Evolutionary conservation across 2,888 invertebrate genomes (phyloP).

Genomic region (Thyatira batis): DNA sequence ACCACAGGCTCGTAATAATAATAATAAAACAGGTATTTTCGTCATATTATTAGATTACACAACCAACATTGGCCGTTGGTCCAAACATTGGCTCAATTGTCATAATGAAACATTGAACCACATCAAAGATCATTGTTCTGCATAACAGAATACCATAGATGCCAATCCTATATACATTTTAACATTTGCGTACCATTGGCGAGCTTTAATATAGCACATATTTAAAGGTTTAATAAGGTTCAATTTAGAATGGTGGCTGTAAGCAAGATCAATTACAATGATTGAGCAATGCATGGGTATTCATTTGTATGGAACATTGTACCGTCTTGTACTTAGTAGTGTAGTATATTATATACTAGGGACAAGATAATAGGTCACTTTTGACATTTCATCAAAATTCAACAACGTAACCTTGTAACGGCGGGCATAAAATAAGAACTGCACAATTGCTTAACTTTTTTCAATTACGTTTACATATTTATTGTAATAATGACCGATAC

Average conservation of each 20-base stretch:
- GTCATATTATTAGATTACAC: background rate
- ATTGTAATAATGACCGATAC: too few relatives aligned
- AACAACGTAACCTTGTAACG: too few relatives aligned
- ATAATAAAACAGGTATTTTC: too few relatives aligned
- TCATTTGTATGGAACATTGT: background rate
- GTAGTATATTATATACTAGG: too few relatives aligned
- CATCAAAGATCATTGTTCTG: constrained; percentile 27
- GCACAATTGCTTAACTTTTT: too few relatives aligned
- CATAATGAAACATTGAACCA: constrained; percentile 24
- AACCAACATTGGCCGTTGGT: constrained; percentile 6
- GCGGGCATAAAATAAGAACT: too few relatives aligned
- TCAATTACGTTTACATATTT: too few relatives aligned
- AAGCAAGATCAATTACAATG: background rate
- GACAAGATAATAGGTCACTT: too few relatives aligned
- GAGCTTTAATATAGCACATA: background rate
- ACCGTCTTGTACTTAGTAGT: background rate
- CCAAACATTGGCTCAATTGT: constrained; percentile 10
- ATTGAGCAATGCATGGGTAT: constrained; percentile 1
- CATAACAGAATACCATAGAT: constrained; percentile 21
- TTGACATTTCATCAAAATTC: too few relatives aligned
- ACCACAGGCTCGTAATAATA: too few relatives aligned
- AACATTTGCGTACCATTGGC: background rate
- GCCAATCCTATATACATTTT: background rate
- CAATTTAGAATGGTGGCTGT: background rate
- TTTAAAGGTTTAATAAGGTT: background rate